Evolutionary conservation across 2,888 invertebrate species (phyloP).

Genomic region (Ophion slaviceki): DNA sequence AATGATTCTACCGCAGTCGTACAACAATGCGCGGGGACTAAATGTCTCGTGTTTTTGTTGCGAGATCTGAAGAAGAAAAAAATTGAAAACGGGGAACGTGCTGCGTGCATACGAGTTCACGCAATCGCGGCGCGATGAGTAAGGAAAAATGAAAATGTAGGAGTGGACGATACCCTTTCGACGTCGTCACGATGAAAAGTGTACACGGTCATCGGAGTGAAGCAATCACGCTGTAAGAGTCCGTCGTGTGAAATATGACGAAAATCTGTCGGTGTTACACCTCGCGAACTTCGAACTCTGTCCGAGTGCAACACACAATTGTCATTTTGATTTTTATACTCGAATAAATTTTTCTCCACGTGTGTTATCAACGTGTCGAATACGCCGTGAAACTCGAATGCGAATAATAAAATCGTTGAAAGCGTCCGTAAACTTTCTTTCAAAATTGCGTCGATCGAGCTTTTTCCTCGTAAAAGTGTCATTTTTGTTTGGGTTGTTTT

Average conservation of each 20-base stretch:
- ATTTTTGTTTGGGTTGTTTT: not conserved
- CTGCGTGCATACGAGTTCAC: conserved; percentile 16
- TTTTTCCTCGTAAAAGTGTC: not conserved
- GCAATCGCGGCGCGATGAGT: not conserved
- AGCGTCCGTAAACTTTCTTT: too few relatives aligned
- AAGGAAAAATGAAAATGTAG: not conserved
- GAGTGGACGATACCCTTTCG: not conserved
- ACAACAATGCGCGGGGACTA: not conserved
- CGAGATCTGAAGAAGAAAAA: not conserved
- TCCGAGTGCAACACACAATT: not conserved
- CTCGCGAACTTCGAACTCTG: not conserved
- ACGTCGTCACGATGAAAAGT: conserved; percentile 15
- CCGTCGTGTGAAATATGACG: not conserved
- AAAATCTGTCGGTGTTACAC: not conserved
- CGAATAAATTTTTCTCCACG: not conserved
- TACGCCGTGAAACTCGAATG: too few relatives aligned
- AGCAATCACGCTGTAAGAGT: not conserved
- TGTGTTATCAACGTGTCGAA: too few relatives aligned
- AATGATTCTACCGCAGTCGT: not conserved
- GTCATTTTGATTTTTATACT: not conserved
- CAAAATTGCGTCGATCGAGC: not conserved
- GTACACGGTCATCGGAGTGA: conserved; percentile 11
- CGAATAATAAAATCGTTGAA: too few relatives aligned
- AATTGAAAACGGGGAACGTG: not conserved
- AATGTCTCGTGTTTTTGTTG: not conserved